Evolutionary conservation across 2,797 vertebrate genomes (phyloP), one percentile per base, ranked within the genome.

Genomic region (Hoplostethus mediterraneus): DNA sequence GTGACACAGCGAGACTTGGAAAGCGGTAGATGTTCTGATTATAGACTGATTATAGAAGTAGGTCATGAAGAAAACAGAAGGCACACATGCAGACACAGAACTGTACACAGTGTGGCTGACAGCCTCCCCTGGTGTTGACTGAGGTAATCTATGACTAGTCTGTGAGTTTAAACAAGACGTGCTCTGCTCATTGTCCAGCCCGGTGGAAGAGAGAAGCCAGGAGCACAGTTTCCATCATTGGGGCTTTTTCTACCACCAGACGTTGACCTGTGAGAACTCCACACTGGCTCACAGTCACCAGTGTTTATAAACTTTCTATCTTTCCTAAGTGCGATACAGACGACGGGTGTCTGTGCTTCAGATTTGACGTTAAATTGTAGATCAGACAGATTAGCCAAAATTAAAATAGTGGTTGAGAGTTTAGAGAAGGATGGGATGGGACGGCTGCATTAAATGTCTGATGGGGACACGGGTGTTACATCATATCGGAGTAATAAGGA

Each of bases 11-110:
- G 21, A 73, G 51, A 76, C 58, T 11, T 1, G 51, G 73, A 70
- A 76, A 73, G 67, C 58, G 62, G 62, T 45, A 69, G 59, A 88
- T 81, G 75, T 77, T 78, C 21, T 81, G 77, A 90, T 87, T 80
- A 73, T 75, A 78, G 65, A 67, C 71, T 87, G 74, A 85, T 89
- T 85, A 77, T 64, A 79, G 77, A 90, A 91, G 74, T 83, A 89
- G 81, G 82, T 88, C 83, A 81, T 45, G 67, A 60, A 76, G 73
- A 86, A 84, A 80, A 79, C 14, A 62, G 79, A 67, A 58, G 54
- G 30, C 74, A 42, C 58, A 70, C 36, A 28, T 78, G 77, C 75
- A 30, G 31, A 33, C 48, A n/a, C 42, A 67, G 14, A 45, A 6
- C 8, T 5, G 16, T 31, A 38, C 56, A 59, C 52, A 48, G 80